A percentile compares a stretch with the other conserved stretches of the same genome.
These are phyloP conservation scores for Clivina fossor DNA, from an alignment of 2,888 invertebrate species.

Conservation along the genomic window DNA sequence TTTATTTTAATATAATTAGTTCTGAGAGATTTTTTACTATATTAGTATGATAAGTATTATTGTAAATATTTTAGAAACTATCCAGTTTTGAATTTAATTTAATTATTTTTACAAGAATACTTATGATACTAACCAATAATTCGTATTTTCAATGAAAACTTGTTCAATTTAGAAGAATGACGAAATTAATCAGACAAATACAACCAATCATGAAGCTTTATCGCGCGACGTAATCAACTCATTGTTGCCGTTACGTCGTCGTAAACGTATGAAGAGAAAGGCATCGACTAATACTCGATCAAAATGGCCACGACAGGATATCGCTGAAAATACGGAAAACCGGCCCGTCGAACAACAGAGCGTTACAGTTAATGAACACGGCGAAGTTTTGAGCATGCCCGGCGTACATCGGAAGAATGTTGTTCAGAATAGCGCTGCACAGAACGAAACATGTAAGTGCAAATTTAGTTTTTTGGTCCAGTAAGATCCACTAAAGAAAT, in stretches of 20 bases:
- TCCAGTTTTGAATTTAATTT: no score
- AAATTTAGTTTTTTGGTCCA: neutral
- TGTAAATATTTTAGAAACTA: no score
- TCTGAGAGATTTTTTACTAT: no score
- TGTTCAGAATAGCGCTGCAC: slow-evolving; percentile 12
- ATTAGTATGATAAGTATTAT: no score
- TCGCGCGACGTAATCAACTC: slow-evolving; percentile 54
- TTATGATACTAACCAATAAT: no score
- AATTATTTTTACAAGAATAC: no score
- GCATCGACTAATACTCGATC: slow-evolving; percentile 25
- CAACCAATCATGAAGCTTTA: slow-evolving; percentile 52
- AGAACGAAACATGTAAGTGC: slow-evolving; percentile 18
- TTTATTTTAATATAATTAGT: no score
- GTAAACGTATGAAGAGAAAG: slow-evolving; percentile 59
- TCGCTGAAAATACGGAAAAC: slow-evolving; percentile 25
- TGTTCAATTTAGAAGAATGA: slow-evolving; percentile 26
- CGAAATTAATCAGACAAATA: slow-evolving; percentile 51
- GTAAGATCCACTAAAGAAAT: neutral
- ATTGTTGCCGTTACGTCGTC: slow-evolving; percentile 57
- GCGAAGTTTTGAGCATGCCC: slow-evolving; percentile 21
- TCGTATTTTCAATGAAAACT: no score
- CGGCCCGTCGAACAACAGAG: slow-evolving; percentile 28
- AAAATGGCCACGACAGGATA: slow-evolving; percentile 35
- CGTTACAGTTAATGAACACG: slow-evolving; percentile 29
- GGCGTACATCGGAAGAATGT: slow-evolving; percentile 21